phyloP scores from a whole-genome alignment of 2,888 invertebrate genomes.

The Serrognathus titanus region DNA sequence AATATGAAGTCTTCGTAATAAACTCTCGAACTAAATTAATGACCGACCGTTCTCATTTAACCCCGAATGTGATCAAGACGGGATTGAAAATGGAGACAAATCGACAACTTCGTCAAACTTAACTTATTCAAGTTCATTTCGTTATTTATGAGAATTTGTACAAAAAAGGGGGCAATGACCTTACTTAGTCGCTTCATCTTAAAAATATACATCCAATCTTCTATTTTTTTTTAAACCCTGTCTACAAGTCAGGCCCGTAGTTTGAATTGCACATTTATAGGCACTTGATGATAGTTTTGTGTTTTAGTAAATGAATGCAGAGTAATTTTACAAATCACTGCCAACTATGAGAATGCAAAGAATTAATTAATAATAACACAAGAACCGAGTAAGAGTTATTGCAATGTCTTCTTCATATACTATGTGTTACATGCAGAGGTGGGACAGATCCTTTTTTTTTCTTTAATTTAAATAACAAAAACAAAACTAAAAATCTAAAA shows the following conservation, averaged over 20 bases:
- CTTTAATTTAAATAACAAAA: conserved; percentile 18
- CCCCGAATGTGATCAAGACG: neutral
- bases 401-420: neutral
- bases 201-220: conserved; percentile 30
- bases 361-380: neutral
- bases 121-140: conserved; percentile 3
- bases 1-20: conserved; percentile 1
- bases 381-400: neutral
- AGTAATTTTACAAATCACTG: conserved; percentile 1
- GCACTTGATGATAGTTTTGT: conserved; percentile 42
- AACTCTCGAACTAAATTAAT: conserved; percentile 15
- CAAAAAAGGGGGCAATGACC: conserved; percentile 31
- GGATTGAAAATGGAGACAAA: neutral
- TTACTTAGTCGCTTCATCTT: conserved; percentile 23
- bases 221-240: conserved; percentile 41
- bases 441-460: neutral
- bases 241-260: conserved; percentile 48
- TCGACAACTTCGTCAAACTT: conserved; percentile 1
- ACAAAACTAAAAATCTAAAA: conserved; percentile 37
- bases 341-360: conserved; percentile 5
- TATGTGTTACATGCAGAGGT: neutral
- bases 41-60: conserved; percentile 13
- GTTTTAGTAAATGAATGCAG: conserved; percentile 23
- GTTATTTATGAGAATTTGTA: conserved; percentile 39
- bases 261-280: conserved; percentile 49